A percentile compares a stretch with the other conserved stretches of the same genome.
Evolutionary conservation across 2,113 vertebrate species (phyloP).

Genomic region (Australoheros scitulus): DNA sequence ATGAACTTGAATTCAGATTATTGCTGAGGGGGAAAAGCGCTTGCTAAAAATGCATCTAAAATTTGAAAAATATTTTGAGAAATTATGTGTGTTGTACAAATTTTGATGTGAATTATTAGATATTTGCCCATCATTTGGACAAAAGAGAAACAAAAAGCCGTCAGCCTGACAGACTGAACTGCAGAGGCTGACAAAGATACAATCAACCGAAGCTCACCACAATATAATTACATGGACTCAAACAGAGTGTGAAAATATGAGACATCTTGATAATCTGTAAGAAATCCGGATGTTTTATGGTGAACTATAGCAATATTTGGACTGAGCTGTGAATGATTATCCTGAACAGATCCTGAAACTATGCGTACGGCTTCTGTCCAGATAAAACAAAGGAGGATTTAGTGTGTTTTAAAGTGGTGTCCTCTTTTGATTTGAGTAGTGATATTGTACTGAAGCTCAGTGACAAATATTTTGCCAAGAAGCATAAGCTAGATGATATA

Average conservation of each 20-base stretch:
- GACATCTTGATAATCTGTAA: background rate
- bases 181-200: background rate
- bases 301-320: background rate
- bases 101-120: background rate
- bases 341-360: background rate
- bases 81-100: background rate
- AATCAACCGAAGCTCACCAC: background rate
- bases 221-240: too few relatives aligned
- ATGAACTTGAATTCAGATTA: too few relatives aligned
- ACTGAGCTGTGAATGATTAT: background rate
- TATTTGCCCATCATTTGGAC: too few relatives aligned
- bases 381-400: background rate
- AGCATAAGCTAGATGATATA: slow-evolving; percentile 6
- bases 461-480: background rate
- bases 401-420: background rate
- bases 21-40: background rate
- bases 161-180: background rate
- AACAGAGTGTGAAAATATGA: background rate
- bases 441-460: background rate
- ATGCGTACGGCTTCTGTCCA: background rate
- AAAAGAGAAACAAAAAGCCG: too few relatives aligned
- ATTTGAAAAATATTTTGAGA: background rate
- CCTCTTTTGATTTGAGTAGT: background rate
- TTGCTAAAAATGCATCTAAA: background rate
- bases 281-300: background rate